These are phyloP conservation scores for Haemorhous mexicanus DNA, from an alignment of 2,113 vertebrate genomes.

Conservation along the genomic window DNA sequence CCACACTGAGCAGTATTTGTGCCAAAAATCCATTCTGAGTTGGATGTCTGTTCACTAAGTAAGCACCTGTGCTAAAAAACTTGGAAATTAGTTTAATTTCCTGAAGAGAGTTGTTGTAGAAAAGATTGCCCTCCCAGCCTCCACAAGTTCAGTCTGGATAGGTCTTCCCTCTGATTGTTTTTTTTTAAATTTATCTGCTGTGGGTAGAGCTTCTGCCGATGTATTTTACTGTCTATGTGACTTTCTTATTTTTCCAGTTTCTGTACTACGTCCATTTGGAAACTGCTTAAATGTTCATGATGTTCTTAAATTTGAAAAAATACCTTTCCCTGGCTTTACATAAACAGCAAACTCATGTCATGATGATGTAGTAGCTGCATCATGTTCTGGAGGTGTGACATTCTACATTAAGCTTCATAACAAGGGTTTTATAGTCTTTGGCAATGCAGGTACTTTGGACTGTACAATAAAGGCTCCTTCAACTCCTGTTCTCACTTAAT, in stretches of 20 bases:
- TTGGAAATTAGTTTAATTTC: neutral
- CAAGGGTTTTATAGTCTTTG: neutral
- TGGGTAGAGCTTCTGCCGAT: neutral
- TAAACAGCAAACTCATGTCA: neutral
- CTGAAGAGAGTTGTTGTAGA: neutral
- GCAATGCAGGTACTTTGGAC: neutral
- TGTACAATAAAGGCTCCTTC: neutral
- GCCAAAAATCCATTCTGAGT: neutral
- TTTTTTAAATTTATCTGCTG: neutral
- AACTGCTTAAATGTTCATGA: neutral
- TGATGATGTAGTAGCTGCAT: neutral
- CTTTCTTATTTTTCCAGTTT: neutral
- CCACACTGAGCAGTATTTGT: neutral
- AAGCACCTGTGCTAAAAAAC: neutral
- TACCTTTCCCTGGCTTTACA: neutral
- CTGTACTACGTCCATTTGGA: neutral
- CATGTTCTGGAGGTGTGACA: neutral
- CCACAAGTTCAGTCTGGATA: neutral
- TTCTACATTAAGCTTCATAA: neutral
- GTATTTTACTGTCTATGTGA: neutral
- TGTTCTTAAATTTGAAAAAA: neutral
- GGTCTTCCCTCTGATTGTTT: accelerated
- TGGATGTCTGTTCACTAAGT: neutral
- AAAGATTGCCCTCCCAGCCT: neutral
- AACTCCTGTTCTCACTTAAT: conserved; percentile 4